Evolutionary conservation across 2,113 vertebrate genomes (phyloP).

Genomic region (Pygoscelis adeliae): DNA sequence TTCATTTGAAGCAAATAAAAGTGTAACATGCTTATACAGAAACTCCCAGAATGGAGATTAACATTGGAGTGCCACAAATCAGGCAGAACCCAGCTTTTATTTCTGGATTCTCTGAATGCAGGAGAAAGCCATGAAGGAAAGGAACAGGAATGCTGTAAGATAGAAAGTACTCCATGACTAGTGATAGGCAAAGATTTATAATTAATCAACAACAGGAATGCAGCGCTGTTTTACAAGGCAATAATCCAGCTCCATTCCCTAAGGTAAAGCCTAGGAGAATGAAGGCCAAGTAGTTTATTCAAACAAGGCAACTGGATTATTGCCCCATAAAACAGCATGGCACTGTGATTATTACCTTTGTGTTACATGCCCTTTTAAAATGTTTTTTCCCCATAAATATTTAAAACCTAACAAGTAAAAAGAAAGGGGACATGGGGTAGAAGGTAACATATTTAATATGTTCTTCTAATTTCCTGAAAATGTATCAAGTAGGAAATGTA

Average conservation of each 20-base stretch:
- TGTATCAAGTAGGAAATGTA: background rate
- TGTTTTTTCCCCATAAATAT: conserved; percentile 44
- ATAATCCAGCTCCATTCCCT: conserved; percentile 46
- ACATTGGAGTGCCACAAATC: background rate
- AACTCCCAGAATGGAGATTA: background rate
- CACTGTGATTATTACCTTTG: conserved; percentile 58
- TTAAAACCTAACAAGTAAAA: conserved; percentile 46
- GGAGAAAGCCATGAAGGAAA: background rate
- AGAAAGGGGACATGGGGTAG: background rate
- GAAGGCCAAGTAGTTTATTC: conserved; percentile 62
- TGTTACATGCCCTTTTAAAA: conserved; percentile 51
- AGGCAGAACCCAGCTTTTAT: background rate
- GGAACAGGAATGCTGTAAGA: background rate
- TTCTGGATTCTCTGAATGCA: background rate
- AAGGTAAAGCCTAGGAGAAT: conserved; percentile 17
- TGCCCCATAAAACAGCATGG: conserved; percentile 59
- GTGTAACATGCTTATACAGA: background rate
- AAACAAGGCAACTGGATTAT: conserved; percentile 61
- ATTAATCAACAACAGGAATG: conserved; percentile 44
- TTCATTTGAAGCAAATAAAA: background rate
- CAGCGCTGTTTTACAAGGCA: conserved; percentile 58
- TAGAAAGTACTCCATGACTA: background rate
- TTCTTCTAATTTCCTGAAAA: conserved; percentile 12
- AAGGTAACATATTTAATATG: background rate
- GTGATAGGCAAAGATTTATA: conserved; percentile 30